A percentile compares a stretch with the other conserved stretches of the same genome.
Conservation (phyloP, 1,140 invertebrate genomes). For the Mesaphorura yosii region DNA sequence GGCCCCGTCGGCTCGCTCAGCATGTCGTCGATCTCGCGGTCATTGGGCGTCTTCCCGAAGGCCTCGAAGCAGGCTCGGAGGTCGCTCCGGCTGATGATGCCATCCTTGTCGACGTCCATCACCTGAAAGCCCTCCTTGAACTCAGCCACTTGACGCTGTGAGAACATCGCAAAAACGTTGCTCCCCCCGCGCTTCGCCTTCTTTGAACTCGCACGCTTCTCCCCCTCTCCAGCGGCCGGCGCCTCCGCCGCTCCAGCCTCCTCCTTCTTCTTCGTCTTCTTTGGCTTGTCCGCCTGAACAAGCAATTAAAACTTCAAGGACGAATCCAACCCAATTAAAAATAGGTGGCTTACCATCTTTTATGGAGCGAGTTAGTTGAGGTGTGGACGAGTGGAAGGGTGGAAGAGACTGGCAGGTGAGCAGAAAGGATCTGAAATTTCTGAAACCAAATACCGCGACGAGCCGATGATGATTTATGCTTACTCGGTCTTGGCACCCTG, state of each 20-base stretch:
- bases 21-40: conserved; percentile 86
- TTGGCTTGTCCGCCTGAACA: conserved; percentile 56
- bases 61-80: conserved; percentile 89
- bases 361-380: no score
- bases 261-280: conserved; percentile 63
- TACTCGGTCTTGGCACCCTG: no score
- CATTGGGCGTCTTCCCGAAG: conserved; percentile 74
- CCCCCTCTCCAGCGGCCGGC: conserved; percentile 45
- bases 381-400: no score
- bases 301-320: conserved; percentile 2
- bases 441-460: no score
- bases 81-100: conserved; percentile 91
- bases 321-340: no score
- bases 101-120: conserved; percentile 97
- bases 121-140: conserved; percentile 97
- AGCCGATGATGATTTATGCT: no score
- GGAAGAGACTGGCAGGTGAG: no score
- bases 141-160: conserved; percentile 84
- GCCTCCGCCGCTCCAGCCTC: conserved; percentile 44
- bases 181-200: conserved; percentile 70
- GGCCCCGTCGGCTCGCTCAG: conserved; percentile 76
- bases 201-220: conserved; percentile 46
- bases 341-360: no score
- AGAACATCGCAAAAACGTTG: conserved; percentile 82
- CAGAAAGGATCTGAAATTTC: no score